Conservation (phyloP, 2,113 vertebrate species). For the Pelmatolapia mariae region DNA sequence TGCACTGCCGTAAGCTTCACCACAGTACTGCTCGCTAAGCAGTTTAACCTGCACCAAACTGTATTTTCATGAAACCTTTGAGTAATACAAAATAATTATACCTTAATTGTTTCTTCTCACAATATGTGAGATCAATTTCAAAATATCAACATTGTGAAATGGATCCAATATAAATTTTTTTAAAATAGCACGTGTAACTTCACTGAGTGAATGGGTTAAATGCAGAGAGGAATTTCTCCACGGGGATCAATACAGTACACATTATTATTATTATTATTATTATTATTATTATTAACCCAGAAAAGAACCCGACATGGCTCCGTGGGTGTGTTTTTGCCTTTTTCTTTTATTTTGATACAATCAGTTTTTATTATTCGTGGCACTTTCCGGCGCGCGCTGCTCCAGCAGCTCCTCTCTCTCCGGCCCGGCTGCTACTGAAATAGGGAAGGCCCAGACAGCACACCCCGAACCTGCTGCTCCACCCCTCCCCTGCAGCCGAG, state of each 20-base stretch:
- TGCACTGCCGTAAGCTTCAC: not conserved
- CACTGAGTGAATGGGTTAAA: not conserved
- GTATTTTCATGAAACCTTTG: not conserved
- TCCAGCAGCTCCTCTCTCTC: not conserved
- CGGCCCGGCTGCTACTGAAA: not conserved
- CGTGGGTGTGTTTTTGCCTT: not conserved
- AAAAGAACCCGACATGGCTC: fast-evolving
- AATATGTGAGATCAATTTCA: not conserved
- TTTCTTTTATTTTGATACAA: not conserved
- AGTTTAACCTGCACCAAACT: not conserved
- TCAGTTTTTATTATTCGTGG: fast-evolving
- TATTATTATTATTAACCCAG: not conserved
- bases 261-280: fast-evolving
- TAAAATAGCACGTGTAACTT: not conserved
- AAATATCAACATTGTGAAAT: not conserved
- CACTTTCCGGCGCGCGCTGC: not conserved
- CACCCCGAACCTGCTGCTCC: not conserved
- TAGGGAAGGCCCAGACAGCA: not conserved
- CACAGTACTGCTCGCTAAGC: not conserved
- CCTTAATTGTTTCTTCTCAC: not conserved
- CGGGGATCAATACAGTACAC: not conserved
- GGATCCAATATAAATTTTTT: fast-evolving
- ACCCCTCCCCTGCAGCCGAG: not conserved
- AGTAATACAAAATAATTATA: fast-evolving
- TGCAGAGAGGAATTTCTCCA: not conserved